Conservation (phyloP, 2,797 vertebrate species). For the Florisuga fusca region DNA sequence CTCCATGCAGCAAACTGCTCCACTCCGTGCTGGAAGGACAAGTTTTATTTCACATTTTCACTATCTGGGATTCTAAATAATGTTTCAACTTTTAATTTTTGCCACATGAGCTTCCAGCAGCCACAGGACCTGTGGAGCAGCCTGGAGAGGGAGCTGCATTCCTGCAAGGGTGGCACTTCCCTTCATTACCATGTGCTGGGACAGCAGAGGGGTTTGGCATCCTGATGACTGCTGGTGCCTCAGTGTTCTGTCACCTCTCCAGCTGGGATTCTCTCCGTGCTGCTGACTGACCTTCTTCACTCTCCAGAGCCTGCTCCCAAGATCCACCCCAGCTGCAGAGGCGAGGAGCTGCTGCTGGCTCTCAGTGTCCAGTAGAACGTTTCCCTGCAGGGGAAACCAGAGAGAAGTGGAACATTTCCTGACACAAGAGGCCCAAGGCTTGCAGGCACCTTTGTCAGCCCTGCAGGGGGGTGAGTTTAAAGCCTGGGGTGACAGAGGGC, state of each 20-base stretch:
- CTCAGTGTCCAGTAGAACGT: conserved; percentile 89
- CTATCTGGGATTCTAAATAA: conserved; percentile 37
- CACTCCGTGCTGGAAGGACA: conserved; percentile 8
- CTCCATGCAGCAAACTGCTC: conserved; percentile 43
- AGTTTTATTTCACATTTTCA: conserved; percentile 56
- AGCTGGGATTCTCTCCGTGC: background rate
- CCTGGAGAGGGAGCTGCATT: background rate
- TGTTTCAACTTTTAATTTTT: conserved; percentile 8
- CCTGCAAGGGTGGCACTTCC: background rate
- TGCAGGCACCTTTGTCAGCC: background rate
- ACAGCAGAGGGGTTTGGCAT: background rate
- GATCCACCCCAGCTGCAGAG: background rate
- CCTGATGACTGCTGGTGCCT: background rate
- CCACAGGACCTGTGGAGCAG: background rate
- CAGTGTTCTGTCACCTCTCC: background rate
- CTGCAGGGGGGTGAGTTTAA: background rate
- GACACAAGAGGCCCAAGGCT: fast-evolving
- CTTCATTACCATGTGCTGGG: background rate
- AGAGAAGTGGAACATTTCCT: background rate
- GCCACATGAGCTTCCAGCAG: conserved; percentile 5
- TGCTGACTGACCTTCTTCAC: conserved; percentile 1
- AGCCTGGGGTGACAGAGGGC: background rate
- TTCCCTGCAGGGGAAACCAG: conserved; percentile 84
- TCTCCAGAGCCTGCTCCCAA: conserved; percentile 11
- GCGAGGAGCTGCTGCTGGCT: background rate